These are phyloP conservation scores for Corythornis cristatus DNA, from an alignment of 2,113 vertebrate species.

Conservation along the genomic window DNA sequence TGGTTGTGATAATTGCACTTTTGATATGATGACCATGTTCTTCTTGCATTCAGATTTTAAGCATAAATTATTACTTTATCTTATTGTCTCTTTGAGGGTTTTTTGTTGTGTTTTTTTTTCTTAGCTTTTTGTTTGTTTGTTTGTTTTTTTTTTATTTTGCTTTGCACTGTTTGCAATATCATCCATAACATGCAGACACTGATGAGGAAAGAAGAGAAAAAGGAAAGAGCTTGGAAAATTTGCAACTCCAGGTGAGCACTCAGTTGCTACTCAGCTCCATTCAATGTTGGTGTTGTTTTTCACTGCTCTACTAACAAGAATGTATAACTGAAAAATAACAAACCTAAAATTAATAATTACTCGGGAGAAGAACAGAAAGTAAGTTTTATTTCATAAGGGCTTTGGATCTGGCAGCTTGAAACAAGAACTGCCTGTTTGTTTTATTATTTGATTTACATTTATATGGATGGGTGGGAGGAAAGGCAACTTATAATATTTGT, in stretches of 20 bases:
- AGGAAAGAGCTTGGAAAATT: neutral
- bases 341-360: conserved; percentile 38
- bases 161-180: neutral
- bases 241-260: conserved; percentile 29
- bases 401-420: conserved; percentile 54
- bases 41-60: neutral
- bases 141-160: neutral
- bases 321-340: conserved; percentile 47
- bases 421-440: conserved; percentile 65
- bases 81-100: neutral
- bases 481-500: conserved; percentile 58
- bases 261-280: conserved; percentile 27
- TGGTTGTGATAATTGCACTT: neutral
- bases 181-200: neutral
- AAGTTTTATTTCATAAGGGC: conserved; percentile 50
- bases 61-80: neutral
- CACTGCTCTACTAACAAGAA: conserved; percentile 42
- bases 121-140: neutral
- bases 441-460: conserved; percentile 73
- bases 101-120: neutral
- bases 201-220: neutral
- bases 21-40: neutral
- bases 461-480: conserved; percentile 57
- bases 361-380: neutral
- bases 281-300: conserved; percentile 21